Base-by-base conservation (phyloP, 2,888 invertebrate genomes). In the Leptinotarsa peninsularis region DNA sequence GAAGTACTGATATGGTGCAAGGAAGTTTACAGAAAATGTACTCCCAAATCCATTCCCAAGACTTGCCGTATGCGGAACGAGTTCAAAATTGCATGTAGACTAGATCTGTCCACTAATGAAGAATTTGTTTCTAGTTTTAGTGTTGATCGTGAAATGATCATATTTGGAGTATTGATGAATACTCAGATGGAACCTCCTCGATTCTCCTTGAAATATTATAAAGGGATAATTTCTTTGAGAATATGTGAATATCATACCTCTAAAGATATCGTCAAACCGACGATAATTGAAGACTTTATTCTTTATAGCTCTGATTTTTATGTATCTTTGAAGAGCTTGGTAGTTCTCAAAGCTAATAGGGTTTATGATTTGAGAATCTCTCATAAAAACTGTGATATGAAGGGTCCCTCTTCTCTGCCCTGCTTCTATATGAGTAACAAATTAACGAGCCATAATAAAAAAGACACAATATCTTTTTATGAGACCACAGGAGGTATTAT, bases 401-500 rank as follows among this genome's bases (percentile, higher is more conserved):
- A 78, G 56, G 76, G 76, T 43, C 52, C 71, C 17, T 80, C 79
- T 54, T 81, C 84, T 71, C 78, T 85, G 66, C 78, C 84, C 23
- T 83, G 83, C 67, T 81, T 83, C 78, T 85, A 85, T 75, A 84
- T 85, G 84, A 81, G 81, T 67, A 80, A 83, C 78, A 79, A 81
- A 60, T 76, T 85, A 67, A 75, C 78, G 33, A 82, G 81, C 71
- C 74, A 77, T 21, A 75, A 77, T 33, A 80, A 78, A 43, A 79
- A 81, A 27, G 76, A 78, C 21, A 69, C 76, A n/a, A 82, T 85
- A 76, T 83, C 81, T 71, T 84, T 83, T 76, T 82, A 84, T 76
- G 87, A 87, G 76, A 79, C 82, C 27, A 79, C 79, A 72, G 87
- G 87, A 67, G 82, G 84, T 70, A 81, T 87, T 73, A 80, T 87